Evolutionary conservation across 2,888 invertebrate genomes (phyloP), one percentile per base, ranked within the genome.

Genomic region (Pseudococcus longispinus): DNA sequence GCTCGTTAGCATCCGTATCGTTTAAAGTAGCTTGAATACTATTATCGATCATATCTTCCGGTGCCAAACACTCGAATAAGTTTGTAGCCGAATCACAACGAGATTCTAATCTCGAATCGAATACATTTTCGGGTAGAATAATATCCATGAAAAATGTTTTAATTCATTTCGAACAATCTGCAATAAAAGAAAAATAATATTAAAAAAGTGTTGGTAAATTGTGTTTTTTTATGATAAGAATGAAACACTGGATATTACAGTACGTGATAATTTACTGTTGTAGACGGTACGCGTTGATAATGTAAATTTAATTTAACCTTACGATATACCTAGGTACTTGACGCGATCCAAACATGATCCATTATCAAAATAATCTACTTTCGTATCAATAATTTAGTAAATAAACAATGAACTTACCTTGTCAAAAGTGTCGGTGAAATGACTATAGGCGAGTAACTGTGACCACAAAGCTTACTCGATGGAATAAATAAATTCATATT

Each of bases 401-500:
- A 70, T 70, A 70, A 70, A 70, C 70, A 70, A 70, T 29, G 70
- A 70, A 70, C 5, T 70, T 29, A 70, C 70, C 29, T 70, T 2
- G 29, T 70, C 6, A 6, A 29, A 6, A 29, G 15, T 2, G 77
- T 42, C n/a, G 18, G 20, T 42, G 20, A 20, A 42, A 42, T 42
- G 77, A 18, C 11, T 20, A 20, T 60, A 23, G 60, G 60, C 60
- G 60, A 60, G 20, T 20, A 60, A 60, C 23, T 8, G 9, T 23
- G 60, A 60, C 23, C 60, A n/a, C 6, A n/a, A 60, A 60, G 20
- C 23, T 60, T 60, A 11, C 60, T 60, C 20, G 23, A 15, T 60
- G n/a, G 9, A 18, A 37, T 80, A 20, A 80, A 80, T 80, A 80
- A 42, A 80, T 80, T 42, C 77, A 80, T 80, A 80, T 42, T 80